A percentile compares a stretch with the other conserved stretches of the same genome.
phyloP scores from a whole-genome alignment of 2,797 vertebrate species.

The Lithobates pipiens region DNA sequence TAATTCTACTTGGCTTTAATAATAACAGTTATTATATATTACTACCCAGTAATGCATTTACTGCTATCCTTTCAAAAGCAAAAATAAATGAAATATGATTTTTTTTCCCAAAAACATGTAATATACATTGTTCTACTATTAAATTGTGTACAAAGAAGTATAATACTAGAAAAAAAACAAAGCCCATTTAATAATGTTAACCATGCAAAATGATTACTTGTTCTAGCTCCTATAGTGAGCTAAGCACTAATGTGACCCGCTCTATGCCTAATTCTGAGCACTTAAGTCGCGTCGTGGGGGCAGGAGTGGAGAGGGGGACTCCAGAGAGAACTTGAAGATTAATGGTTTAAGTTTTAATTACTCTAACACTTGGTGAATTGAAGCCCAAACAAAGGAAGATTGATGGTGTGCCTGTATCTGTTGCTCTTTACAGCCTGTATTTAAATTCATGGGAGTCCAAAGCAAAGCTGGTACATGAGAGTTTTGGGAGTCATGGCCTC shows the following conservation, averaged over 20 bases:
- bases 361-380: conserved; percentile 61
- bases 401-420: conserved; percentile 60
- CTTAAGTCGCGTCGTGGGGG: conserved; percentile 46
- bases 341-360: conserved; percentile 64
- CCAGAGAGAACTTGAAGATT: conserved; percentile 62
- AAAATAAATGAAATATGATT: neutral
- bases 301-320: conserved; percentile 41
- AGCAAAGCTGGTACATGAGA: conserved; percentile 24
- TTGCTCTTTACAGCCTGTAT: conserved; percentile 59
- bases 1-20: neutral
- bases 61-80: conserved; percentile 3
- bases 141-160: conserved; percentile 1
- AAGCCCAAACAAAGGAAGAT: conserved; percentile 62
- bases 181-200: conserved; percentile 16
- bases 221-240: conserved; percentile 16
- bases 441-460: conserved; percentile 59
- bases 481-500: conserved; percentile 24
- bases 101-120: neutral
- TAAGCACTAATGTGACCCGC: conserved; percentile 49
- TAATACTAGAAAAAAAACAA: neutral
- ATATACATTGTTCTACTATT: neutral
- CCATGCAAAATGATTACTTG: neutral
- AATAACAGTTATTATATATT: conserved; percentile 4
- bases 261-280: conserved; percentile 56
- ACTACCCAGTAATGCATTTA: neutral